Percentiles rank a stretch among this genome's conserved stretches.
Evolutionary conservation across 2,888 invertebrate genomes (phyloP).

Genomic region (Hyalella azteca): DNA sequence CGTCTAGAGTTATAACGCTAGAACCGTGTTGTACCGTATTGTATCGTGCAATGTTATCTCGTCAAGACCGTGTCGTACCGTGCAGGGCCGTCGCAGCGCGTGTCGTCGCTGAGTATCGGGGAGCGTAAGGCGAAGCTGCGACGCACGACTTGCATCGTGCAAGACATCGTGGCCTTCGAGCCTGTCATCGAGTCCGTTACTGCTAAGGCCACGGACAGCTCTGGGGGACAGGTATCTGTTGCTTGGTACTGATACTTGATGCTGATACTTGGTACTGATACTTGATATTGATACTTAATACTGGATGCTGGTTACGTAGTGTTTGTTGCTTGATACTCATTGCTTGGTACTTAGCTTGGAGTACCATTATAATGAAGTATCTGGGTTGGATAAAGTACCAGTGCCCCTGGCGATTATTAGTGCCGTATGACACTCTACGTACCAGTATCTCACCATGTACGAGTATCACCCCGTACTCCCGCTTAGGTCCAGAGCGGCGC

Average conservation of each 20-base stretch:
- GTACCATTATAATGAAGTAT: too few relatives aligned
- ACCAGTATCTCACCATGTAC: neutral
- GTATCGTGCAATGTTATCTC: too few relatives aligned
- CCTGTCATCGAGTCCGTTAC: slow-evolving; percentile 96
- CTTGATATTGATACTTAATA: neutral
- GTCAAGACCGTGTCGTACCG: neutral
- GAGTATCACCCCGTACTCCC: neutral
- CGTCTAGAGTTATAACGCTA: too few relatives aligned
- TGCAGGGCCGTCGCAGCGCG: slow-evolving; percentile 72
- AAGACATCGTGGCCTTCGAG: slow-evolving; percentile 95
- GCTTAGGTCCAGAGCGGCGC: slow-evolving; percentile 73
- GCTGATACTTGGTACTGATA: neutral
- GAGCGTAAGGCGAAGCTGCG: slow-evolving; percentile 87
- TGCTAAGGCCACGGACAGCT: slow-evolving; percentile 75
- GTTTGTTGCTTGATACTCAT: neutral
- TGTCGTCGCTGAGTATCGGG: slow-evolving; percentile 69
- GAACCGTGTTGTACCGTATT: too few relatives aligned
- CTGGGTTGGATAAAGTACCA: too few relatives aligned
- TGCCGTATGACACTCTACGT: too few relatives aligned
- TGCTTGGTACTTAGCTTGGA: too few relatives aligned
- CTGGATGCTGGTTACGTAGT: neutral
- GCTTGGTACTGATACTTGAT: neutral
- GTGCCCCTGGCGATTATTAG: too few relatives aligned
- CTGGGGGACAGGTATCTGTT: slow-evolving; percentile 47
- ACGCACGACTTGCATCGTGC: slow-evolving; percentile 77